Percentiles rank a stretch among this genome's conserved stretches.
phyloP scores from a whole-genome alignment of 2,113 vertebrate species.

The Oreocharis arfaki region DNA sequence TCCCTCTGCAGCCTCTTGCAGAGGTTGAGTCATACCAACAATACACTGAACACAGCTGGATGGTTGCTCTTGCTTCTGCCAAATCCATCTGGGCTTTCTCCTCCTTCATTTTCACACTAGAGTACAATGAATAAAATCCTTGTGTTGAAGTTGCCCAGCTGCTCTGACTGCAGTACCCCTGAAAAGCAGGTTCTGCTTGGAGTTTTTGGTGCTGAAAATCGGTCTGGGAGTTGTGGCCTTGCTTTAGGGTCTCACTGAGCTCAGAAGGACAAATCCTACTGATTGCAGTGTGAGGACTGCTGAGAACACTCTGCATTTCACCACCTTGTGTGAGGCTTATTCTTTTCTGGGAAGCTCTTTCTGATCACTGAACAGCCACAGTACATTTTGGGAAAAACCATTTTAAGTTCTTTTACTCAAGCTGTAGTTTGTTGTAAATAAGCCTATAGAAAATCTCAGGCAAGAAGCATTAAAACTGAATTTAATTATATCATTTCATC shows the following conservation, averaged over 20 bases:
- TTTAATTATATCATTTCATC: not conserved
- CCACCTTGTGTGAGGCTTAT: not conserved
- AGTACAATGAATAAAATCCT: not conserved
- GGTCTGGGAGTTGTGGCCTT: not conserved
- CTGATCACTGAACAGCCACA: not conserved
- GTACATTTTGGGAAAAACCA: not conserved
- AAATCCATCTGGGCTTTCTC: not conserved
- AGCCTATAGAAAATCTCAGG: not conserved
- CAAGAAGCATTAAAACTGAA: not conserved
- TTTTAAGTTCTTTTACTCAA: not conserved
- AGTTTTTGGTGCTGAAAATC: not conserved
- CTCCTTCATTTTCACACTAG: not conserved
- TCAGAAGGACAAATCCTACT: not conserved
- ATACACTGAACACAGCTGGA: not conserved
- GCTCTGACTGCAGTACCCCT: not conserved
- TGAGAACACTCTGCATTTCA: not conserved
- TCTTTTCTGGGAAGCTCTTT: not conserved
- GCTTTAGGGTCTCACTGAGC: not conserved
- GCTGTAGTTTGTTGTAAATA: not conserved
- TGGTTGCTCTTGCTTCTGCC: not conserved
- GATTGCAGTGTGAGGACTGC: not conserved
- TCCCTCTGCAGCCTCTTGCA: not conserved
- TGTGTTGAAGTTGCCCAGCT: not conserved
- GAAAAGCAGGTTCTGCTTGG: not conserved
- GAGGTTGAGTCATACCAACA: not conserved